phyloP scores from a whole-genome alignment of 1,140 invertebrate species.

The Polypedilum pembai region DNA sequence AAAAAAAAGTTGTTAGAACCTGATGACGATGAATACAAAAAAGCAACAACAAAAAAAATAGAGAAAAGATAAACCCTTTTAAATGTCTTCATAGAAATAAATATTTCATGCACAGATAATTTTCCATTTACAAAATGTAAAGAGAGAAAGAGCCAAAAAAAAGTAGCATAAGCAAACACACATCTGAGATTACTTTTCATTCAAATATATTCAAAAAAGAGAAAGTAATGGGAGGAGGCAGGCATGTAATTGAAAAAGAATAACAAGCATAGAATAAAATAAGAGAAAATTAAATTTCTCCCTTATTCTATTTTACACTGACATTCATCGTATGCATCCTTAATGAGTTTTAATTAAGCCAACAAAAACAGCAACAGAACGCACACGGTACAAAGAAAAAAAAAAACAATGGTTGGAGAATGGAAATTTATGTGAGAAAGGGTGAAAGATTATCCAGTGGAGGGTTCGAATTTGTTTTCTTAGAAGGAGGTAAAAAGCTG shows the following conservation, averaged over 20 bases:
- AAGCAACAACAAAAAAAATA: not conserved
- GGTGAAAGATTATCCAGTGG: constrained; percentile 9
- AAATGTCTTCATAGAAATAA: constrained; percentile 8
- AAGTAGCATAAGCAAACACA: no score
- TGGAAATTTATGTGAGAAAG: not conserved
- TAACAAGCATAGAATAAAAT: not conserved
- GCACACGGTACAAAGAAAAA: not conserved
- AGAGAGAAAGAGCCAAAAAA: no score
- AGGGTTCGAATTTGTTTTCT: not conserved
- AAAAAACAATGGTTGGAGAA: not conserved
- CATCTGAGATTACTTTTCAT: no score
- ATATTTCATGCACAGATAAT: not conserved
- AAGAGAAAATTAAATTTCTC: not conserved
- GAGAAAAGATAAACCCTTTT: not conserved
- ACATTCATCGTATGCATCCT: not conserved
- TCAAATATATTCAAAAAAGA: no score
- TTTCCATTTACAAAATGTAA: not conserved
- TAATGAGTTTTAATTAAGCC: constrained; percentile 27
- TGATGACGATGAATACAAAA: no score
- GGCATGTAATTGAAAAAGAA: constrained; percentile 5
- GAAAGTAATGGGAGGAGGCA: not conserved
- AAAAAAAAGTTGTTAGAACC: no score
- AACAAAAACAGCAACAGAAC: not conserved
- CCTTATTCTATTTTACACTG: not conserved
- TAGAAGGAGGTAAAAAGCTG: no score